These are phyloP conservation scores for Enteromius viviparus DNA, from an alignment of 2,797 vertebrate genomes.

Conservation along the genomic window DNA sequence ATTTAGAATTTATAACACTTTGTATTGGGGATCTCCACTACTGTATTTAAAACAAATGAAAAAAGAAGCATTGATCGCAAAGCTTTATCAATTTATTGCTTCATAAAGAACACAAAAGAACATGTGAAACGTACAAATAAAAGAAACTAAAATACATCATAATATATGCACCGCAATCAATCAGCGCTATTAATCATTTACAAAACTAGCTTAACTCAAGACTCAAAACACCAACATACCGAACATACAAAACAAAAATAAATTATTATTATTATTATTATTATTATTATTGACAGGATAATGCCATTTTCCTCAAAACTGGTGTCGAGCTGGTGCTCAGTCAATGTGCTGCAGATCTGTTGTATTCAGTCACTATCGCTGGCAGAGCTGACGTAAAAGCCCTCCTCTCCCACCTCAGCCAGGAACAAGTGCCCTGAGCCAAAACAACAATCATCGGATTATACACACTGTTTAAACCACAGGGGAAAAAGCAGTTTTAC, in stretches of 20 bases:
- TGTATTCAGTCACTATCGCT: slow-evolving; percentile 70
- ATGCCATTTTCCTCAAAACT: neutral
- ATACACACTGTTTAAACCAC: neutral
- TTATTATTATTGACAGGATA: too few species aligned
- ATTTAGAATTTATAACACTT: too few species aligned
- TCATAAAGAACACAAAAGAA: slow-evolving; percentile 2
- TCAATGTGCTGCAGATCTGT: neutral
- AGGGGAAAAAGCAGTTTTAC: neutral
- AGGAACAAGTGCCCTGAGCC: slow-evolving; percentile 63
- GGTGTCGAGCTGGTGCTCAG: neutral
- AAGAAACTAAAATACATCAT: neutral
- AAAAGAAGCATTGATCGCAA: too few species aligned
- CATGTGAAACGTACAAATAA: neutral
- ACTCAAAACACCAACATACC: neutral
- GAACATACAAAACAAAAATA: too few species aligned
- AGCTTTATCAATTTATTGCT: slow-evolving; percentile 14
- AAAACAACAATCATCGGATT: neutral
- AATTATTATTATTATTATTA: neutral
- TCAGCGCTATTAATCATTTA: neutral
- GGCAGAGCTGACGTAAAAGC: slow-evolving; percentile 57
- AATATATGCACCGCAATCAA: neutral
- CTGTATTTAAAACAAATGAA: too few species aligned
- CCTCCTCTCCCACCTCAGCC: slow-evolving; percentile 63
- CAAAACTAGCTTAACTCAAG: neutral
- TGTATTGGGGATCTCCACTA: too few species aligned